Evolutionary conservation across 2,888 invertebrate species (phyloP), one percentile per base, ranked within the genome.

Genomic region (Mimas tiliae): DNA sequence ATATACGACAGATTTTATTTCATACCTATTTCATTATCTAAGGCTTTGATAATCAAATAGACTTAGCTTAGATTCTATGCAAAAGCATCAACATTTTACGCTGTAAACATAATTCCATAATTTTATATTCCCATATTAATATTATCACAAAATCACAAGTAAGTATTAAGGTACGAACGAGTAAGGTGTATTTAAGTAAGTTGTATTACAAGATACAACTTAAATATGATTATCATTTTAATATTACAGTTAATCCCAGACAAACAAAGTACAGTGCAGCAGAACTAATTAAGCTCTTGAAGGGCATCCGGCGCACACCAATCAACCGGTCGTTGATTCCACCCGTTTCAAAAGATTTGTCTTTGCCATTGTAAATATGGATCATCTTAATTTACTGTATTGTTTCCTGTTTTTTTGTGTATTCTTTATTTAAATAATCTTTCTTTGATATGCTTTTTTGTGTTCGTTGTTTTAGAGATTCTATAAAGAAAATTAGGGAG

Each of bases 301-400:
- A 88, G 87, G 87, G 88, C 88, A 85, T 85, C 85, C 85, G 86
- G 80, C 77, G 78, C 72, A 71, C 73, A 76, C 84, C 84, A 87
- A 91, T 90, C 88, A 90, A 84, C 81, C 84, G 90, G 90, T 88
- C 91, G 85, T 90, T 91, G 89, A 81, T 83, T 86, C 88, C 83
- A 63, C 67, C 72, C 75, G 71, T 77, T 81, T 77, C 77, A 74
- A 74, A 74, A 78, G 74, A 81, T 83, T 77, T 77, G 78, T 80
- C 79, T 74, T 72, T 65, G 69, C 69, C 71, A 70, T 80, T 79
- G 76, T 78, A 76, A 77, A 80, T 76, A 76, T 76, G 78, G 19
- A 58, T 38, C 58, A 42, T 38, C 38, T 42, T n/a, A 14, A 52
- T 38, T 12, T 58, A 38, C 9, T 58, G 9, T 42, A 12, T 21